Evolutionary conservation across 2,113 vertebrate species (phyloP).

Genomic region (Hippolais icterina): DNA sequence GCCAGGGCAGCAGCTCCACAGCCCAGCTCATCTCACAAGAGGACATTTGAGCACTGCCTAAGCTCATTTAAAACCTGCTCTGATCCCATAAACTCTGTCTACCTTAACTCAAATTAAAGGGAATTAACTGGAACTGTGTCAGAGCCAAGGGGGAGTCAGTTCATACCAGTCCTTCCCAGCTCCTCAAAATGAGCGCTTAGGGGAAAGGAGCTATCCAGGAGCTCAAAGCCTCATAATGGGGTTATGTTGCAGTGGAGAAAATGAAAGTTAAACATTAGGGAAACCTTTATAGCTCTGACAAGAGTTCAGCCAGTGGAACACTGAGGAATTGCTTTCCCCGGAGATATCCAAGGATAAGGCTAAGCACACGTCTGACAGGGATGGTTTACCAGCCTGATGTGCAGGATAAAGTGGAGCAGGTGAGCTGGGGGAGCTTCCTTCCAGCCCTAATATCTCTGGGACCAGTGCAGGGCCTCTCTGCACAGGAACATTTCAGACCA

Average conservation of each 20-base stretch:
- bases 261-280: constrained; percentile 51
- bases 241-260: constrained; percentile 46
- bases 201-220: constrained; percentile 9
- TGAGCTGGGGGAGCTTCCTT: background rate
- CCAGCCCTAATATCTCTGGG: background rate
- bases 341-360: constrained; percentile 23
- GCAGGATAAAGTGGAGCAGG: constrained; percentile 19
- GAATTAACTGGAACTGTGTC: background rate
- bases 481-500: background rate
- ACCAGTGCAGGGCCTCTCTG: background rate
- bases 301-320: constrained; percentile 25
- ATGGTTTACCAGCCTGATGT: constrained; percentile 1
- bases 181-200: background rate
- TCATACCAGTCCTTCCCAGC: background rate
- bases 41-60: background rate
- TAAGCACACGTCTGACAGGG: constrained; percentile 20
- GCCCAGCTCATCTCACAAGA: background rate
- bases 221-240: constrained; percentile 17
- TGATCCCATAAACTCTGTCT: constrained; percentile 48
- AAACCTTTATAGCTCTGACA: constrained; percentile 46
- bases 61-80: background rate
- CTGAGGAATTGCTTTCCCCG: background rate
- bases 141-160: background rate
- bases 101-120: background rate
- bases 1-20: background rate